These are phyloP conservation scores for Cremastobaeus sp. DNA, from an alignment of 2,888 invertebrate genomes.

Conservation along the genomic window DNA sequence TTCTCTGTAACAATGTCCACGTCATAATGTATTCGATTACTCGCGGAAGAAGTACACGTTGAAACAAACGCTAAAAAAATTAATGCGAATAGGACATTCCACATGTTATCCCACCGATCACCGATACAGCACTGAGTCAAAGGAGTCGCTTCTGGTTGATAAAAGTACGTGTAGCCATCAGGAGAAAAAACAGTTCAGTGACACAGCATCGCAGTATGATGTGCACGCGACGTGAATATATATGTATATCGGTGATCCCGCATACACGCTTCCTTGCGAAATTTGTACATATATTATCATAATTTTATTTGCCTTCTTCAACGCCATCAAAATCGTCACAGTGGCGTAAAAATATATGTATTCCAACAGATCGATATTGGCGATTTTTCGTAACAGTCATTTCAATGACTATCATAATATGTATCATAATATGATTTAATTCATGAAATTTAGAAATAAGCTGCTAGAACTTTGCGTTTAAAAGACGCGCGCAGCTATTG, in stretches of 20 bases:
- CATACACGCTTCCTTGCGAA: slow-evolving; percentile 10
- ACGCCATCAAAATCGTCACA: too few species aligned
- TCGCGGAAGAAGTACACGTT: not conserved
- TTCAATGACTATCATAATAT: too few species aligned
- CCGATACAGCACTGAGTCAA: slow-evolving; percentile 58
- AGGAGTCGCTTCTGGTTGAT: slow-evolving; percentile 25
- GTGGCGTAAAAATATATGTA: too few species aligned
- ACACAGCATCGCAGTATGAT: slow-evolving; percentile 38
- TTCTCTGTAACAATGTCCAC: not conserved
- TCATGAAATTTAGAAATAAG: too few species aligned
- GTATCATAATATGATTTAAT: too few species aligned
- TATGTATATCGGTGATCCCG: too few species aligned
- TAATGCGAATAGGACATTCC: slow-evolving; percentile 47
- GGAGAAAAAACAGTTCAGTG: slow-evolving; percentile 50
- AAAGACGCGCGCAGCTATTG: too few species aligned
- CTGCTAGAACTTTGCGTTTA: too few species aligned
- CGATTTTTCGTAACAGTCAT: too few species aligned
- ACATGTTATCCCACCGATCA: slow-evolving; percentile 61
- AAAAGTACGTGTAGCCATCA: slow-evolving; percentile 30
- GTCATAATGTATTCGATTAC: slow-evolving; percentile 3
- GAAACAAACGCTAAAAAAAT: slow-evolving; percentile 6
- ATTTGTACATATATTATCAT: too few species aligned
- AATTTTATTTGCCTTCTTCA: too few species aligned
- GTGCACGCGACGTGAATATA: slow-evolving; percentile 33
- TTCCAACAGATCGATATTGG: too few species aligned